Percentiles rank a stretch among this genome's conserved stretches.
Evolutionary conservation across 2,888 invertebrate genomes (phyloP).

Genomic region (Philereme transversata): DNA sequence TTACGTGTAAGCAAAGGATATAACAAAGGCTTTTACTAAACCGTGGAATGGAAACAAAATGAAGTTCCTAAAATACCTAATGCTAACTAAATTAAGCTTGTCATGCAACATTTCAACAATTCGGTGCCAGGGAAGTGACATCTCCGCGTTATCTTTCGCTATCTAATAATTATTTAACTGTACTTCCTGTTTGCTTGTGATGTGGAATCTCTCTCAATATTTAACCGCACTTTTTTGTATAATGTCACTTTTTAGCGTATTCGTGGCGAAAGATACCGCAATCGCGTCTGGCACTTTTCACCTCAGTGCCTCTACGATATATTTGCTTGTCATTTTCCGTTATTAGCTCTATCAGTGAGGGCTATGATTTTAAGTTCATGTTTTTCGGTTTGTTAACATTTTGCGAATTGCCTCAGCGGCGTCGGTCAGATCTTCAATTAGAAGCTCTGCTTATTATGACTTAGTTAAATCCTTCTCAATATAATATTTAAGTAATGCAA

Average conservation of each 20-base stretch:
- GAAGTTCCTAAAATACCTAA: constrained; percentile 8
- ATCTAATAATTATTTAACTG: constrained; percentile 51
- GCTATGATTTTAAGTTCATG: no score
- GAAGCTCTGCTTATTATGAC: no score
- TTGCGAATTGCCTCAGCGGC: no score
- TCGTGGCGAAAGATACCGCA: constrained; percentile 8
- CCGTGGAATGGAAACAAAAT: constrained; percentile 1
- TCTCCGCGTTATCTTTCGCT: constrained; percentile 39
- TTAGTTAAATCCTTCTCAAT: no score
- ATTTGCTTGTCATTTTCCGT: no score
- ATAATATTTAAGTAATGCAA: no score
- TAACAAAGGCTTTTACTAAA: constrained; percentile 2
- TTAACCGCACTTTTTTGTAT: constrained; percentile 38
- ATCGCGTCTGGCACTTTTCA: not conserved
- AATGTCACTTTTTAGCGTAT: constrained; percentile 36
- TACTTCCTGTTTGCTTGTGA: constrained; percentile 43
- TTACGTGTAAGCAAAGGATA: constrained; percentile 3
- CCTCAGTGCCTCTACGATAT: no score
- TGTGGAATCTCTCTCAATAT: constrained; percentile 48
- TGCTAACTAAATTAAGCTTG: constrained; percentile 25
- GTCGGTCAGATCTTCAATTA: no score
- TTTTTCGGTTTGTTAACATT: no score
- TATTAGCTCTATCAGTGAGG: no score
- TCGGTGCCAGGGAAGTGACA: constrained; percentile 35
- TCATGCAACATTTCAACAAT: constrained; percentile 42